These are phyloP conservation scores for Antechinus stuartii DNA, from an alignment of 2,113 vertebrate genomes.

Conservation along the genomic window DNA sequence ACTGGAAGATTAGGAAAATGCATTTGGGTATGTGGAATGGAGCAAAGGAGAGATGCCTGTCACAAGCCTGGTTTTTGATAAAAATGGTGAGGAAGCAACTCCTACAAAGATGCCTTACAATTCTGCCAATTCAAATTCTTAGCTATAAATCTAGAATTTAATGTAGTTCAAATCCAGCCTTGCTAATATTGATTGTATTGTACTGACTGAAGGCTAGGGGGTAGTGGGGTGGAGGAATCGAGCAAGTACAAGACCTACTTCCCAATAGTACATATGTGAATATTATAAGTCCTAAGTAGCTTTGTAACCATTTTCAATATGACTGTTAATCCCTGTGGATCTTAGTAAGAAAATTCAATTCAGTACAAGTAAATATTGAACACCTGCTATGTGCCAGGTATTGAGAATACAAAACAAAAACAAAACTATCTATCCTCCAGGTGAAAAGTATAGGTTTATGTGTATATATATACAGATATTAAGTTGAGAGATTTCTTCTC, in stretches of 20 bases:
- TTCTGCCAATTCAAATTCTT: background rate
- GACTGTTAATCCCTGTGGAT: background rate
- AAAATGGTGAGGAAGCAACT: background rate
- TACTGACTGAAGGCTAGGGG: background rate
- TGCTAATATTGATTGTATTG: background rate
- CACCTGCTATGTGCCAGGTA: background rate
- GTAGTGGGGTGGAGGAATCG: background rate
- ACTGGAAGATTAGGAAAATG: background rate
- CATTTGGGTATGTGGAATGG: background rate
- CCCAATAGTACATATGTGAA: background rate
- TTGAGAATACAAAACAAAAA: background rate
- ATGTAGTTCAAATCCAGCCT: background rate
- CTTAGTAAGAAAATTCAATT: background rate
- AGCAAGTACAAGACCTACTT: background rate
- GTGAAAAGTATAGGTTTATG: background rate
- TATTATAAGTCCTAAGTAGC: background rate
- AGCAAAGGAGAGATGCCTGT: background rate
- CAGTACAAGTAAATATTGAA: background rate
- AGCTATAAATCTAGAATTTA: background rate
- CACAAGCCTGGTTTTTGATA: background rate
- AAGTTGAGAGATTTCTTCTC: too few relatives aligned
- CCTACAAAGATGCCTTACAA: background rate
- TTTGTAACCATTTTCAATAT: background rate
- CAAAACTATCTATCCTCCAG: background rate
- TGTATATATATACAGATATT: background rate